Conservation (phyloP, 2,113 vertebrate genomes). For the Ceratotherium simum region DNA sequence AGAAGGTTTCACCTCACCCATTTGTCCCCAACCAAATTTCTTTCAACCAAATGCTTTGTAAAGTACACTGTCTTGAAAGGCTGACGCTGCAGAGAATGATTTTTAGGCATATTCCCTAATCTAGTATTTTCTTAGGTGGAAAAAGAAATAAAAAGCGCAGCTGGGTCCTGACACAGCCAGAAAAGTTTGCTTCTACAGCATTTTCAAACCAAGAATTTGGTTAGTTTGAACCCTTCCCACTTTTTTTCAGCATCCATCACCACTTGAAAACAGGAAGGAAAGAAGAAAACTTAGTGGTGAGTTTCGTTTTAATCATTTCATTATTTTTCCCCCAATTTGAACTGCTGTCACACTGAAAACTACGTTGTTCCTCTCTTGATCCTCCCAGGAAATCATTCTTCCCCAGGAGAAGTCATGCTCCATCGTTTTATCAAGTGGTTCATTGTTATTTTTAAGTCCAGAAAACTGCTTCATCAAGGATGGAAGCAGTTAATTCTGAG, state of each 20-base stretch:
- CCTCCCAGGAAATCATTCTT: neutral
- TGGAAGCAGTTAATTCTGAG: neutral
- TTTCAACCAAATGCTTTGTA: neutral
- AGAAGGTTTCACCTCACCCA: neutral
- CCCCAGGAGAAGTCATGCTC: neutral
- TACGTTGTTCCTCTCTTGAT: neutral
- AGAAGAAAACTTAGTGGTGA: neutral
- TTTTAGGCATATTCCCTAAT: conserved; percentile 15
- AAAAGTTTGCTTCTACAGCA: conserved; percentile 54
- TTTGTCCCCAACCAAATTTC: neutral
- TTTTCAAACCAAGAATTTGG: conserved; percentile 63
- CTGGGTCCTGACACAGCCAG: conserved; percentile 47
- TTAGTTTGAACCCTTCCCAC: neutral
- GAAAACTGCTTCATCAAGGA: neutral
- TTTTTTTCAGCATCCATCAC: neutral
- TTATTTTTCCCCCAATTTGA: neutral
- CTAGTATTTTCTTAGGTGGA: neutral
- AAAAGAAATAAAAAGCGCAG: neutral
- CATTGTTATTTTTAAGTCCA: neutral
- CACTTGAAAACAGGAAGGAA: conserved; percentile 31
- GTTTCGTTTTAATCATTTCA: neutral
- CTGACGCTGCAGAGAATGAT: neutral
- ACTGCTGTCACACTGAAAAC: neutral
- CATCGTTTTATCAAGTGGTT: neutral
- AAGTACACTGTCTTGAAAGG: neutral